phyloP scores from a whole-genome alignment of 2,888 invertebrate species.

The Eumacrocentrus americanus region DNA sequence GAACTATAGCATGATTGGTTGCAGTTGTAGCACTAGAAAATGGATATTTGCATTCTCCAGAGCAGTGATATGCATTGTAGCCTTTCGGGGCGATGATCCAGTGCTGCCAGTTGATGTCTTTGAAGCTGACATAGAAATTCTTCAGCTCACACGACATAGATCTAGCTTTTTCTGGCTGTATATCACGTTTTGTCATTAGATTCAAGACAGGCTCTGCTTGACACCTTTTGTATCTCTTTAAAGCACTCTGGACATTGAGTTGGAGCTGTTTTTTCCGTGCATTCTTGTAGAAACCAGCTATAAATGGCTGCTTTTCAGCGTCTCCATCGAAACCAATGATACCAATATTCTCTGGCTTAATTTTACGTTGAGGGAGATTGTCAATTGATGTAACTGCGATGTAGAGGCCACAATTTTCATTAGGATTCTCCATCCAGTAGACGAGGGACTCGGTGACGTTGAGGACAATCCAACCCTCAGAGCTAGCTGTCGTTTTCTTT shows the following conservation, averaged over 20 bases:
- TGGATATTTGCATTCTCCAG: conserved; percentile 90
- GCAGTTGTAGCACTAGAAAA: conserved; percentile 89
- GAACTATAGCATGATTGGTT: conserved; percentile 92
- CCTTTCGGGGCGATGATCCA: conserved; percentile 96
- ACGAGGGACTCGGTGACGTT: conserved; percentile 78
- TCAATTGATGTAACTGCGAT: conserved; percentile 75
- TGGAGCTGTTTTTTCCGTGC: conserved; percentile 52
- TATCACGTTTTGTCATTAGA: neutral
- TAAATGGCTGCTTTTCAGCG: conserved; percentile 84
- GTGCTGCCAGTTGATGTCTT: conserved; percentile 85
- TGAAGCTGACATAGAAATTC: conserved; percentile 87
- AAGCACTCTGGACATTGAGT: neutral
- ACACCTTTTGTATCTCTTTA: neutral
- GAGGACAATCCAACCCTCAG: conserved; percentile 83
- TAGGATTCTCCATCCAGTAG: conserved; percentile 77
- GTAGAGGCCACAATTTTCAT: conserved; percentile 82
- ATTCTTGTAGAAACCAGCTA: conserved; percentile 83
- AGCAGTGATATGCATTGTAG: conserved; percentile 88
- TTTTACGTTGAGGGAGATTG: conserved; percentile 69
- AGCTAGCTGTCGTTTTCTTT: conserved; percentile 72
- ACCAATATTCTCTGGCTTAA: conserved; percentile 82
- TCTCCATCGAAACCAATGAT: conserved; percentile 75
- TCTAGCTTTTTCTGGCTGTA: neutral
- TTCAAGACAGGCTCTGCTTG: too few species aligned
- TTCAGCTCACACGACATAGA: neutral